Evolutionary conservation across 2,113 vertebrate genomes (phyloP), one percentile per base, ranked within the genome.

Genomic region (Upupa epops): DNA sequence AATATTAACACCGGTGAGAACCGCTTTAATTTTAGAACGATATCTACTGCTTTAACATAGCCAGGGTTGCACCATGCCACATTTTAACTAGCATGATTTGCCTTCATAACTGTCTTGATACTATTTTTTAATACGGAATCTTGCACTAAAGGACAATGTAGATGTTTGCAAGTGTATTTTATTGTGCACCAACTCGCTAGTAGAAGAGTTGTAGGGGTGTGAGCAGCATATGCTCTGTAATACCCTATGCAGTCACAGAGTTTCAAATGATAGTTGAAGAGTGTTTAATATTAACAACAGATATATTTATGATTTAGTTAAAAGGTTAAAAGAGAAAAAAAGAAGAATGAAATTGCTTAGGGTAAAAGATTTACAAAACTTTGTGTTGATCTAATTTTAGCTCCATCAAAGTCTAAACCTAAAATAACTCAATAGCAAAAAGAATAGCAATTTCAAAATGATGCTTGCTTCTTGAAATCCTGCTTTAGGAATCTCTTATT

Each of bases 91-190:
- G 22, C 31, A 17, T 8, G 77, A 63, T 79, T 21, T 93, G n/a
- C 40, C 32, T 89, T 56, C 55, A 91, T 90, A 42, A 68, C 34
- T 73, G 16, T 45, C 18, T 69, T 12, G 15, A 17, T 55, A 86
- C 42, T 64, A 59, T 26, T 84, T 68, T 28, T 78, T 91, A 63
- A n/a, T 68, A 32, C 24, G 75, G 4, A 21, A 46, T 84, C 34
- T 88, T 72, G 19, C 40, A 51, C 13, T 81, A 65, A 92, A 92
- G 95, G 21, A 60, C 37, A 96, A 93, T 58, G 51, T 17, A 82
- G 58, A 52, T n/a, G 17, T 64, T 64, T 51, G 5, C 16, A 83
- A 77, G 49, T 69, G 70, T 54, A 34, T 21, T 69, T 91, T 86
- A 74, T 68, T 76, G 68, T 46, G n/a, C 5, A 45, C 12, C 54